A percentile compares a stretch with the other conserved stretches of the same genome.
phyloP scores from a whole-genome alignment of 1,140 invertebrate species.

The Dolichoris vasculosae region DNA sequence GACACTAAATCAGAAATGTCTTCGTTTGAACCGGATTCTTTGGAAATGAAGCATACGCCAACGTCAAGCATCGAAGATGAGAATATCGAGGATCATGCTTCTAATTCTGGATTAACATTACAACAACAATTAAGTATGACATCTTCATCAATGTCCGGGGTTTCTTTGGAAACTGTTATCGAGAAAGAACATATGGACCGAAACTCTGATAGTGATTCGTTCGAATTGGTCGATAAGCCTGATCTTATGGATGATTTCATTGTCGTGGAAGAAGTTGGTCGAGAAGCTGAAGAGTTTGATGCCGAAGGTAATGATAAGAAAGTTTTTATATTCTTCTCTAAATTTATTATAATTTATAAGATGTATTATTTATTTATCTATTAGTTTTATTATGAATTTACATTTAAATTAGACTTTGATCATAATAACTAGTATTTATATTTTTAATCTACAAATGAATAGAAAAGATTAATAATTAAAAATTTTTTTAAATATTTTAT shows the following conservation, averaged over 20 bases:
- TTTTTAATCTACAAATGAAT: too few species aligned
- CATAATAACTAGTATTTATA: neutral
- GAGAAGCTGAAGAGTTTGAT: slow-evolving; percentile 87
- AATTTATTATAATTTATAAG: neutral
- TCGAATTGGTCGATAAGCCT: slow-evolving; percentile 90
- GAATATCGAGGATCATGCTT: slow-evolving; percentile 49
- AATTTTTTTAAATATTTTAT: too few species aligned
- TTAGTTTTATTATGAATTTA: too few species aligned
- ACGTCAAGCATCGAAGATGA: slow-evolving; percentile 52
- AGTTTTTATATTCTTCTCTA: neutral
- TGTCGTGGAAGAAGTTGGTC: slow-evolving; percentile 89
- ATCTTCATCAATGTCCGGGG: slow-evolving; percentile 69
- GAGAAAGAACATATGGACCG: slow-evolving; percentile 75
- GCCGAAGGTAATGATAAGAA: slow-evolving; percentile 77
- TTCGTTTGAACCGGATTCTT: slow-evolving; percentile 51
- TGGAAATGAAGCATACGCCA: slow-evolving; percentile 55
- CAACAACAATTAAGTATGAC: slow-evolving; percentile 71
- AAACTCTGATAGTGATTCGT: slow-evolving; percentile 89
- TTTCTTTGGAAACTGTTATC: slow-evolving; percentile 71
- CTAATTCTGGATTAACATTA: slow-evolving; percentile 57
- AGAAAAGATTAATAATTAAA: too few species aligned
- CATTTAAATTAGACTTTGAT: too few species aligned
- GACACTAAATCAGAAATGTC: slow-evolving; percentile 30
- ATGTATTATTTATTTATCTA: too few species aligned
- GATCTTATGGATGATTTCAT: slow-evolving; percentile 90